These are phyloP conservation scores for Galeopterus variegatus DNA, from an alignment of 2,113 vertebrate genomes.

Conservation along the genomic window DNA sequence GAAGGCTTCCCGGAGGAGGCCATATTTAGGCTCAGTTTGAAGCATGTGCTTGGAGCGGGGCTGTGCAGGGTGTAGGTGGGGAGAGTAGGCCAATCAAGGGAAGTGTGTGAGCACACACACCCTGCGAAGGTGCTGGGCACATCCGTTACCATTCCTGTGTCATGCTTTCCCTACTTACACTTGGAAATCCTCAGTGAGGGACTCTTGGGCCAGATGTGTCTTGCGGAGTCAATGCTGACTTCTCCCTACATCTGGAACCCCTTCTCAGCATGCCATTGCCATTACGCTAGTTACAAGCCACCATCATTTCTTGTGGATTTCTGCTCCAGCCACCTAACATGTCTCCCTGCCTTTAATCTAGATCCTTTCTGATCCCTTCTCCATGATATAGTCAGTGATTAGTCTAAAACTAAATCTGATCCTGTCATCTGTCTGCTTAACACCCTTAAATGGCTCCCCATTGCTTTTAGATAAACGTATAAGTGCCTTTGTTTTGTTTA, in stretches of 20 bases:
- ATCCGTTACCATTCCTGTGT: fast-evolving
- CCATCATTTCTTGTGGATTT: background rate
- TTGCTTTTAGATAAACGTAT: background rate
- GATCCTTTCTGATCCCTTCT: background rate
- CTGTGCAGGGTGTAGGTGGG: fast-evolving
- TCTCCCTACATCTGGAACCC: background rate
- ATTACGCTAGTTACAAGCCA: background rate
- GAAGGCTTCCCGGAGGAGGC: background rate
- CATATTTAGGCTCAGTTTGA: fast-evolving
- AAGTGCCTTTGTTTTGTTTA: background rate
- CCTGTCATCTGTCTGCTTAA: background rate
- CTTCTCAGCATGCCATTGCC: background rate
- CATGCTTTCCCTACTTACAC: fast-evolving
- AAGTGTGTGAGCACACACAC: fast-evolving
- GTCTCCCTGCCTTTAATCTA: background rate
- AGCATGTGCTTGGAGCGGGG: background rate
- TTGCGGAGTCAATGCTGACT: fast-evolving
- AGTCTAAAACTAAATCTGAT: background rate
- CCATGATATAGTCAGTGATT: too few relatives aligned
- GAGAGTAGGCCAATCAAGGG: background rate
- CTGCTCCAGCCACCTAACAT: background rate
- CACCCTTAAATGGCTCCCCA: background rate
- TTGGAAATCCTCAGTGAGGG: background rate
- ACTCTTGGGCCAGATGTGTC: too few relatives aligned
- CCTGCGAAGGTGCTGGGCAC: too few relatives aligned